Evolutionary conservation across 2,797 vertebrate genomes (phyloP).

Genomic region (Calcarius lapponicus): DNA sequence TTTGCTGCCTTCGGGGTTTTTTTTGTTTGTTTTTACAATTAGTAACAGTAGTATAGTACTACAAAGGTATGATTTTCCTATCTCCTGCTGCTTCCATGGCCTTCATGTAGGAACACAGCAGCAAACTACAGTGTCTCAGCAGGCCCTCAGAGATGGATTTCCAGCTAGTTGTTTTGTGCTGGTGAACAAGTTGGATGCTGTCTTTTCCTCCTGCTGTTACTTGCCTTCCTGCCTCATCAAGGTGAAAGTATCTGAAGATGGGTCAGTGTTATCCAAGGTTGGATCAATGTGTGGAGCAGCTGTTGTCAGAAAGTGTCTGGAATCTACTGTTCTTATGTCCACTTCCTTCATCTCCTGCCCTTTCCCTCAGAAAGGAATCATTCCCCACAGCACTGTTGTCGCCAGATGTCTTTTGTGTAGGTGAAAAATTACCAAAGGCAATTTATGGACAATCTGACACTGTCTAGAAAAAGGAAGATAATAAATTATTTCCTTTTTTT

Average conservation of each 20-base stretch:
- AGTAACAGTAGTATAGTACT: neutral
- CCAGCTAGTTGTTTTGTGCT: neutral
- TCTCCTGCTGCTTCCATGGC: neutral
- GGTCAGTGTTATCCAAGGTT: neutral
- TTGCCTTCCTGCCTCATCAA: neutral
- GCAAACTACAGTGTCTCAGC: neutral
- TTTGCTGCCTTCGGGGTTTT: neutral
- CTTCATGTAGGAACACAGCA: neutral
- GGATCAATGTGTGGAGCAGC: neutral
- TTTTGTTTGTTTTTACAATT: neutral
- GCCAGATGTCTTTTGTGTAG: neutral
- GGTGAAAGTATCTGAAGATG: neutral
- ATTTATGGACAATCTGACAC: neutral
- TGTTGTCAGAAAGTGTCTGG: neutral
- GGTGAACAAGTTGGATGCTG: neutral
- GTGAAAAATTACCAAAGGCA: neutral
- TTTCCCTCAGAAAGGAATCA: neutral
- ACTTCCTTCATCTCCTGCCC: neutral
- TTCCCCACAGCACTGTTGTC: neutral
- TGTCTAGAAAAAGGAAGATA: neutral
- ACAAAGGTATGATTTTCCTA: neutral
- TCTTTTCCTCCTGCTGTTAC: neutral
- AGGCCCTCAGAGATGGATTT: neutral
- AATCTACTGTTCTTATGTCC: neutral
- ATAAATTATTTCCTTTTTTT: rapidly evolving